Conservation (phyloP, 2,797 vertebrate species). For the Clarias laeviceps region DNA sequence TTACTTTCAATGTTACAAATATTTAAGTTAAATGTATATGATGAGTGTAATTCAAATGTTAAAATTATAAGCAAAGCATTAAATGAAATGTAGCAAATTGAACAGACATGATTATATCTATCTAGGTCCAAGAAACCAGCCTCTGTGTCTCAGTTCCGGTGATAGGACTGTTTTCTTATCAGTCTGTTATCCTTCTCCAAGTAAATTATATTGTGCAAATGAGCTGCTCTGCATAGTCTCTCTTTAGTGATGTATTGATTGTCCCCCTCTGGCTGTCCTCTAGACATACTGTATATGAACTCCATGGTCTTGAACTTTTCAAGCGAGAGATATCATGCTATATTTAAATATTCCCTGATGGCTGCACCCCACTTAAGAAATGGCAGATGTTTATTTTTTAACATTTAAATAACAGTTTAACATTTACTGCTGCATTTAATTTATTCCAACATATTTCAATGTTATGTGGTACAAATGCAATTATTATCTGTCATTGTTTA, state of each 20-base stretch:
- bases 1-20: neutral
- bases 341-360: conserved; percentile 19
- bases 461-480: neutral
- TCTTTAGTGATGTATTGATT: conserved; percentile 43
- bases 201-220: conserved; percentile 59
- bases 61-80: conserved; percentile 18
- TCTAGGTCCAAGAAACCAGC: conserved; percentile 13
- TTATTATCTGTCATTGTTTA: neutral
- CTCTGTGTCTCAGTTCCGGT: conserved; percentile 20
- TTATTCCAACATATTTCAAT: neutral
- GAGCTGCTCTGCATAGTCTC: conserved; percentile 40
- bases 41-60: conserved; percentile 11
- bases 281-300: conserved; percentile 16
- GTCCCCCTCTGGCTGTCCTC: conserved; percentile 39
- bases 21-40: neutral
- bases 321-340: conserved; percentile 11
- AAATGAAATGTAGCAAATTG: conserved; percentile 18
- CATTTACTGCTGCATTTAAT: neutral
- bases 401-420: neutral
- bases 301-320: conserved; percentile 25
- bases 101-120: conserved; percentile 6
- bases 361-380: conserved; percentile 20
- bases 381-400: neutral
- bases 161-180: conserved; percentile 40
- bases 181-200: conserved; percentile 34